Conservation (phyloP, 2,888 invertebrate genomes). For the Bruchidius siliquastri region DNA sequence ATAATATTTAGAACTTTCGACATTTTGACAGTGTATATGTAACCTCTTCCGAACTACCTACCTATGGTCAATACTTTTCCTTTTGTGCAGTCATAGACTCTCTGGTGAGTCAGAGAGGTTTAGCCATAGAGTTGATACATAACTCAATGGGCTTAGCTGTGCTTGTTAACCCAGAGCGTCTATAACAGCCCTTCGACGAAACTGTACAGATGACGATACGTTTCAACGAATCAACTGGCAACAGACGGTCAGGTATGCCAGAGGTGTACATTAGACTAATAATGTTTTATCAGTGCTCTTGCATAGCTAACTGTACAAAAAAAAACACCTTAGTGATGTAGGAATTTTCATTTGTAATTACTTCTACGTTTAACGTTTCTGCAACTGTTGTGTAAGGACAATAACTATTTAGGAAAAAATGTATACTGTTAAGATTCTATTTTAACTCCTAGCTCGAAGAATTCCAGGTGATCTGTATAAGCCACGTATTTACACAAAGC, state of each 20-base stretch:
- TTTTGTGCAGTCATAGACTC: no score
- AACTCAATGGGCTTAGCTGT: no score
- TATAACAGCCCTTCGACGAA: no score
- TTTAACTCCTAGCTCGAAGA: slow-evolving; percentile 7
- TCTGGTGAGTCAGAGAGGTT: no score
- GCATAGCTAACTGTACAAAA: not conserved
- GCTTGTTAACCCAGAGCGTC: slow-evolving; percentile 22
- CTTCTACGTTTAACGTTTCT: slow-evolving; percentile 8
- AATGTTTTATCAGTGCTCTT: not conserved
- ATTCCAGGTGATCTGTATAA: not conserved
- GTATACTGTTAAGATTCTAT: slow-evolving; percentile 19
- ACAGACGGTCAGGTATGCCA: no score
- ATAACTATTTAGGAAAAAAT: slow-evolving; percentile 45
- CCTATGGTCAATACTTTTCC: slow-evolving; percentile 48
- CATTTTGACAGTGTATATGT: no score
- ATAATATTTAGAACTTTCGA: no score
- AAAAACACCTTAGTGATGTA: not conserved
- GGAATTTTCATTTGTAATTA: not conserved
- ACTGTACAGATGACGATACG: no score
- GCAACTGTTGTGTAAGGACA: slow-evolving; percentile 50
- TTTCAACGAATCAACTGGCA: no score
- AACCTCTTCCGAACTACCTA: slow-evolving; percentile 35
- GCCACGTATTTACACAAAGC: no score
- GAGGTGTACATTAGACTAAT: no score
- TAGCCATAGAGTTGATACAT: no score